phyloP scores from a whole-genome alignment of 2,888 invertebrate species.

The Lysandra bellargus region DNA sequence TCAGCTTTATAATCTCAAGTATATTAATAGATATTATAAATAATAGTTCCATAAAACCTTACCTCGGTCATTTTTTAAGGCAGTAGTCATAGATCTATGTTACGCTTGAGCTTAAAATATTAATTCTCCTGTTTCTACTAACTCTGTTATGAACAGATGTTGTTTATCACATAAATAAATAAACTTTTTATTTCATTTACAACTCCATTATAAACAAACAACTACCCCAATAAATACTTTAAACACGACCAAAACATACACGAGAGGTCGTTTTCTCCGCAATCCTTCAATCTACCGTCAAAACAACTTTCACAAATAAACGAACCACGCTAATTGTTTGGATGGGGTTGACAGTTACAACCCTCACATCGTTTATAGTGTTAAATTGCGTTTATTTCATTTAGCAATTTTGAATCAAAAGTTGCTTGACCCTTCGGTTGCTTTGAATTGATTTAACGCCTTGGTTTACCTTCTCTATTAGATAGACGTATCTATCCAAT shows the following conservation, averaged over 20 bases:
- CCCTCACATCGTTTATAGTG: conserved; percentile 10
- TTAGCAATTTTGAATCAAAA: conserved; percentile 11
- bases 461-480: no score
- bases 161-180: neutral
- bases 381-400: conserved; percentile 10
- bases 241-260: neutral
- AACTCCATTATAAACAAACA: neutral
- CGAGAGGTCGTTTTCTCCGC: neutral
- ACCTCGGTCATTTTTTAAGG: no score
- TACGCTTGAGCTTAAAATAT: no score
- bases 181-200: neutral
- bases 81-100: no score
- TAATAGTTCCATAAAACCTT: no score
- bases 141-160: no score
- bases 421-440: neutral
- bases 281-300: conserved; percentile 17
- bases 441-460: neutral
- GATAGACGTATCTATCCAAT: no score
- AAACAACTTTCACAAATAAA: conserved; percentile 9
- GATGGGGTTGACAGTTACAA: neutral
- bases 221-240: neutral
- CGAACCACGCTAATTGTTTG: conserved; percentile 10
- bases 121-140: no score
- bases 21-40: no score
- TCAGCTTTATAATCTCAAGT: no score